phyloP scores from a whole-genome alignment of 2,113 vertebrate genomes.

The Periophthalmus modestus region DNA sequence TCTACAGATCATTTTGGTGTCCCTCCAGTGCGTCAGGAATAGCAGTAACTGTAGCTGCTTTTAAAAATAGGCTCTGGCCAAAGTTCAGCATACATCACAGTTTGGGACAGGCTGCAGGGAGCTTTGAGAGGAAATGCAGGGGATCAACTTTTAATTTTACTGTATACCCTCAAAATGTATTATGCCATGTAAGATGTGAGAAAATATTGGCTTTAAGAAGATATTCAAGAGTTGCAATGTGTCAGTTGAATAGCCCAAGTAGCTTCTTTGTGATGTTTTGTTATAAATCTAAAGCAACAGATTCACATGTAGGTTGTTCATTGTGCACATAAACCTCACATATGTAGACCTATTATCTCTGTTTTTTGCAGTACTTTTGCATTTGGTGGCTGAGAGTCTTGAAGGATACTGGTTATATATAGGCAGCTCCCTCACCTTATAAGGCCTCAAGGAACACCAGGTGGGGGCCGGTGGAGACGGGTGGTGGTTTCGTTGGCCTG shows the following conservation, averaged over 20 bases:
- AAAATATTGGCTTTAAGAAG: neutral
- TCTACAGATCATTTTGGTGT: slow-evolving; percentile 15
- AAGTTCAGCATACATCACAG: slow-evolving; percentile 56
- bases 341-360: slow-evolving; percentile 17
- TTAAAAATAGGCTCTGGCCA: slow-evolving; percentile 70
- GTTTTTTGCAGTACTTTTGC: slow-evolving; percentile 39
- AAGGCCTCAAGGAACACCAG: slow-evolving; percentile 63
- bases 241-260: neutral
- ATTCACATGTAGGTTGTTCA: neutral
- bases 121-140: slow-evolving; percentile 3
- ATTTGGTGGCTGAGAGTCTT: slow-evolving; percentile 50
- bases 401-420: slow-evolving; percentile 74
- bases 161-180: neutral
- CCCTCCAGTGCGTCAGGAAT: slow-evolving; percentile 60
- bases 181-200: neutral
- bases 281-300: slow-evolving; percentile 8
- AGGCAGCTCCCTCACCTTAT: slow-evolving; percentile 71
- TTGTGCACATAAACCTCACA: neutral
- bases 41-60: slow-evolving; percentile 70
- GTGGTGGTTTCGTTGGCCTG: slow-evolving; percentile 66
- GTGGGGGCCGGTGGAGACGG: slow-evolving; percentile 63
- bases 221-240: neutral
- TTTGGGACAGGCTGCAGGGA: slow-evolving; percentile 51
- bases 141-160: neutral
- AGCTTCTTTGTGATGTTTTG: neutral